Percentiles rank a stretch among this genome's conserved stretches.
Evolutionary conservation across 2,113 vertebrate species (phyloP).

Genomic region (Osmerus mordax): DNA sequence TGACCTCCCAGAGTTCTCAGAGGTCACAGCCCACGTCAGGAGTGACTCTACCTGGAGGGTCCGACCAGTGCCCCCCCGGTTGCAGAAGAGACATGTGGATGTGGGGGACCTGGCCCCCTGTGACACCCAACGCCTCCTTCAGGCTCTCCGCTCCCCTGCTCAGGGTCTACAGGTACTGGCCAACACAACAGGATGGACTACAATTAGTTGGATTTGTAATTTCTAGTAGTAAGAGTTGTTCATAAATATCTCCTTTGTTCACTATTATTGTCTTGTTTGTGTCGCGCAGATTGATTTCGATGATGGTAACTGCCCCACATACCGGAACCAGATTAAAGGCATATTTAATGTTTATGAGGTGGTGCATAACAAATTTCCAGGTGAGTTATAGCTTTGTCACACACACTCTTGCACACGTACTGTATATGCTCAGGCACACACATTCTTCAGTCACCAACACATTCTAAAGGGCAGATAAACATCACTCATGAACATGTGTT

Average conservation of each 20-base stretch:
- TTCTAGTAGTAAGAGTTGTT: background rate
- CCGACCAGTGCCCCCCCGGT: slow-evolving; percentile 63
- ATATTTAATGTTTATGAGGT: slow-evolving; percentile 71
- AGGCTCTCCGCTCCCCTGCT: slow-evolving; percentile 66
- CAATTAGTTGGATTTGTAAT: background rate
- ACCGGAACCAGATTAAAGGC: slow-evolving; percentile 75
- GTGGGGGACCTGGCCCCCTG: slow-evolving; percentile 74
- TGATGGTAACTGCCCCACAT: slow-evolving; percentile 77
- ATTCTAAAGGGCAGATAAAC: no score
- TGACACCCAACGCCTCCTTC: slow-evolving; percentile 64
- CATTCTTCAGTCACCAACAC: no score
- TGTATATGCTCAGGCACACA: no score
- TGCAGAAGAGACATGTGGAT: slow-evolving; percentile 73
- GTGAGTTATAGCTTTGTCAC: slow-evolving; percentile 46
- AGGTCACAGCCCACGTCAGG: slow-evolving; percentile 59
- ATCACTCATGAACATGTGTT: no score
- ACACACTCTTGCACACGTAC: background rate
- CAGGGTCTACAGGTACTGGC: slow-evolving; percentile 73
- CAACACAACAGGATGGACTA: background rate
- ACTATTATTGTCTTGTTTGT: background rate
- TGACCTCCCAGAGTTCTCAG: slow-evolving; percentile 66
- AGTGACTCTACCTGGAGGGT: slow-evolving; percentile 70
- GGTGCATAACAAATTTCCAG: slow-evolving; percentile 60
- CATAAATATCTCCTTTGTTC: background rate
- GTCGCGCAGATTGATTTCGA: slow-evolving; percentile 75